Conservation (phyloP, 2,113 vertebrate species). For the Hemicordylus capensis region DNA sequence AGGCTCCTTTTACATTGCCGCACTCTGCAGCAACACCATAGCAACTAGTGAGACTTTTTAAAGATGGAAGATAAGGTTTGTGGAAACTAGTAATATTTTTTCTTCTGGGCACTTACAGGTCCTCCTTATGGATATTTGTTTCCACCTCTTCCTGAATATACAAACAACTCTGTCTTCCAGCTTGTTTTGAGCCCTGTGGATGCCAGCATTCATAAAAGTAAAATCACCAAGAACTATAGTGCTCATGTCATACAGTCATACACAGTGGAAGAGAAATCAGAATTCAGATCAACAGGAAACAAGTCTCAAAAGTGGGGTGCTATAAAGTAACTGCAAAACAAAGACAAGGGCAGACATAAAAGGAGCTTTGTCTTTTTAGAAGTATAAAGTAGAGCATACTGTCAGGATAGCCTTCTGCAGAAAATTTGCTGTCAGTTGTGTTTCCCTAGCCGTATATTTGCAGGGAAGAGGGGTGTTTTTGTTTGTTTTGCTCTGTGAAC, state of each 20-base stretch:
- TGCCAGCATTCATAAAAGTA: slow-evolving; percentile 48
- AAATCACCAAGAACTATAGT: slow-evolving; percentile 61
- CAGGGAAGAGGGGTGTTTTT: not conserved
- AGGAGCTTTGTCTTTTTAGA: slow-evolving; percentile 12
- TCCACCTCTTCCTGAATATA: slow-evolving; percentile 60
- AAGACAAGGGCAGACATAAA: slow-evolving; percentile 28
- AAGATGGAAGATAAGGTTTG: slow-evolving; percentile 42
- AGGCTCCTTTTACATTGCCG: too few relatives aligned
- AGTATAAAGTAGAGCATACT: slow-evolving; percentile 7
- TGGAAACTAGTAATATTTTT: slow-evolving; percentile 39
- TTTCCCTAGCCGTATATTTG: not conserved
- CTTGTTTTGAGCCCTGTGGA: slow-evolving; percentile 28
- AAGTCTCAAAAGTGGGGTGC: slow-evolving; percentile 36
- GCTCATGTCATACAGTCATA: slow-evolving; percentile 48
- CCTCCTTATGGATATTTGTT: slow-evolving; percentile 61
- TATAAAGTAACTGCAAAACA: slow-evolving; percentile 41
- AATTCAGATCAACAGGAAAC: slow-evolving; percentile 44
- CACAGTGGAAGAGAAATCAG: slow-evolving; percentile 45
- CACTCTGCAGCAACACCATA: too few relatives aligned
- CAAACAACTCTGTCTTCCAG: slow-evolving; percentile 56
- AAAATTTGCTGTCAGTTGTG: slow-evolving; percentile 5
- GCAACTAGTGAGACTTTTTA: too few relatives aligned
- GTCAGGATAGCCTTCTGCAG: not conserved
- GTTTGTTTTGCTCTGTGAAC: not conserved
- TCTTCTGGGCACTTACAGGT: slow-evolving; percentile 39